Evolutionary conservation across 2,797 vertebrate genomes (phyloP).

Genomic region (Halcyon leucocephala): DNA sequence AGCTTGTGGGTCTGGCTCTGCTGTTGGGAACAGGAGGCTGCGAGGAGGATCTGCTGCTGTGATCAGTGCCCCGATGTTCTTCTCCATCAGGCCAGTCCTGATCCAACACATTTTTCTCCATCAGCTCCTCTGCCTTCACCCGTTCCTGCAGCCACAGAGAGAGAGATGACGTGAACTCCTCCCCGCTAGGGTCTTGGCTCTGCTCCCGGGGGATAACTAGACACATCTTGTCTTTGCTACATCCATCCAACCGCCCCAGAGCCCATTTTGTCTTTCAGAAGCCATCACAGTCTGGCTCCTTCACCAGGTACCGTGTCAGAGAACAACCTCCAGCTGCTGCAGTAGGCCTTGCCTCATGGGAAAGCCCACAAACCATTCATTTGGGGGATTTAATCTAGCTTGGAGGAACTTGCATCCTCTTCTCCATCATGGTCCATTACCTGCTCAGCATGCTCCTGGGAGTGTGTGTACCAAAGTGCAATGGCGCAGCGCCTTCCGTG

Average conservation of each 20-base stretch:
- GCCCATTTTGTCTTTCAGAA: neutral
- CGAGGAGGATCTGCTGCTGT: slow-evolving; percentile 36
- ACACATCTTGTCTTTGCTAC: neutral
- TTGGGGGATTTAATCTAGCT: neutral
- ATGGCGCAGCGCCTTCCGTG: slow-evolving; percentile 88
- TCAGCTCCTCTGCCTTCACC: slow-evolving; percentile 83
- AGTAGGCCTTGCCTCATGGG: neutral
- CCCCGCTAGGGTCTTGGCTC: neutral
- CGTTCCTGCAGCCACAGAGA: slow-evolving; percentile 82
- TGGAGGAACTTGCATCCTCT: neutral
- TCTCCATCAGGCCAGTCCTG: neutral
- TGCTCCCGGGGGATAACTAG: neutral
- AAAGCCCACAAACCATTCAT: neutral
- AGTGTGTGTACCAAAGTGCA: slow-evolving; percentile 94
- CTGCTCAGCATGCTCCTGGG: slow-evolving; percentile 90
- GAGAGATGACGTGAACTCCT: neutral
- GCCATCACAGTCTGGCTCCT: neutral
- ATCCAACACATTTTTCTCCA: slow-evolving; percentile 70
- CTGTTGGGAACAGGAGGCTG: neutral
- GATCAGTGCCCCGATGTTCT: neutral
- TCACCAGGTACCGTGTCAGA: neutral
- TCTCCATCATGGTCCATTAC: slow-evolving; percentile 68
- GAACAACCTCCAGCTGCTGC: neutral
- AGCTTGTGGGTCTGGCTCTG: neutral
- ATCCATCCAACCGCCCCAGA: neutral